Conservation (phyloP, 2,113 vertebrate genomes). For the Crotophaga sulcirostris region DNA sequence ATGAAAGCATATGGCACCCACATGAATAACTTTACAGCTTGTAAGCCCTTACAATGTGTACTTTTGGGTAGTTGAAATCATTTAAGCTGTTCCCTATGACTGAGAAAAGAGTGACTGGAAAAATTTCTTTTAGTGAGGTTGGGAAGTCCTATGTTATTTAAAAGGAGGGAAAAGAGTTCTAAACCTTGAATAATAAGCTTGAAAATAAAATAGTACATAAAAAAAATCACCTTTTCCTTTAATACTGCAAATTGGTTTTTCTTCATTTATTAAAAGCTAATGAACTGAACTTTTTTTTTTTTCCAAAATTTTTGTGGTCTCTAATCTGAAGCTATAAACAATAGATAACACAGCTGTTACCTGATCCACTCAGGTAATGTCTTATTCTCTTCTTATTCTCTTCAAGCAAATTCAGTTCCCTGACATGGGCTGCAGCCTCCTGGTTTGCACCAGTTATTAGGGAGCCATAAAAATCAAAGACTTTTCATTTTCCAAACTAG, state of each 20-base stretch:
- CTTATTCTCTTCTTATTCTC: background rate
- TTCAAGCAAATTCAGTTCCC: background rate
- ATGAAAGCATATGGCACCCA: background rate
- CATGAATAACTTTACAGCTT: background rate
- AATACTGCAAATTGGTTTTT: background rate
- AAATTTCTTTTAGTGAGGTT: background rate
- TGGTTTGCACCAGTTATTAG: background rate
- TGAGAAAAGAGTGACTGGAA: background rate
- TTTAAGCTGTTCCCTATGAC: background rate
- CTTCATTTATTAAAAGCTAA: background rate
- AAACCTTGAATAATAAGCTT: background rate
- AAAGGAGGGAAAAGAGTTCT: background rate
- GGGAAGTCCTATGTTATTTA: background rate
- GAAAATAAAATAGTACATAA: background rate
- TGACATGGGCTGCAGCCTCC: background rate
- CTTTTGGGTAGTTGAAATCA: background rate
- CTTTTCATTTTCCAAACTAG: background rate
- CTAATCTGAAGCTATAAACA: background rate
- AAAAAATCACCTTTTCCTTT: background rate
- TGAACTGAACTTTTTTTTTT: background rate
- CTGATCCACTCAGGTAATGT: background rate
- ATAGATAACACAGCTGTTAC: background rate
- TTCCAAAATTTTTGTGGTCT: background rate
- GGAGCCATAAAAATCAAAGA: background rate
- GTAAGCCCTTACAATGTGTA: background rate